These are phyloP conservation scores for Myotis pilosus DNA, from an alignment of 2,797 vertebrate species.

Conservation along the genomic window DNA sequence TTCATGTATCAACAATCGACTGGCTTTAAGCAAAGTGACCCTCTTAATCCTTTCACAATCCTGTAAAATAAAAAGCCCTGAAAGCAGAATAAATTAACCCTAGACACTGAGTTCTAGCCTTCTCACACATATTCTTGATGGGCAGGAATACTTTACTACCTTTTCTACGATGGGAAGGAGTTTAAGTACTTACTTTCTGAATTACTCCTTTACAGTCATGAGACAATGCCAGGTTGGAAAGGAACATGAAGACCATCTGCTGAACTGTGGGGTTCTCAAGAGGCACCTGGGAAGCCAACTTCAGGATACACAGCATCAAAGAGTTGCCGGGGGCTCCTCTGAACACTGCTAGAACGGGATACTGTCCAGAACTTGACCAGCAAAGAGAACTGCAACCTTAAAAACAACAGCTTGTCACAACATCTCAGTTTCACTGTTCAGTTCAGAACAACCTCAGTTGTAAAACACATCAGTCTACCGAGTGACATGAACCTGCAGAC, in stretches of 20 bases:
- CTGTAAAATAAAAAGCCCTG: not conserved
- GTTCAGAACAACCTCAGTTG: not conserved
- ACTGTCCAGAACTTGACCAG: conserved; percentile 80
- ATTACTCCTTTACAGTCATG: conserved; percentile 93
- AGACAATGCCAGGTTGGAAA: conserved; percentile 92
- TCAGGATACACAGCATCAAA: conserved; percentile 91
- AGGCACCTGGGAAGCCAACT: conserved; percentile 88
- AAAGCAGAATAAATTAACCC: not conserved
- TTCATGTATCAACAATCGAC: not conserved
- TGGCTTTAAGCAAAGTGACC: not conserved
- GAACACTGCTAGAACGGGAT: conserved; percentile 68
- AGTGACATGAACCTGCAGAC: not conserved
- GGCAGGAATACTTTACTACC: not conserved
- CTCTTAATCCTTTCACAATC: not conserved
- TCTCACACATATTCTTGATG: not conserved
- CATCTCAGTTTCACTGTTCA: not conserved
- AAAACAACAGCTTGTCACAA: conserved; percentile 44
- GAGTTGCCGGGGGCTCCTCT: conserved; percentile 84
- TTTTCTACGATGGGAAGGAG: not conserved
- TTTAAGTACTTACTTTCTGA: conserved; percentile 89
- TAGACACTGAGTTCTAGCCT: not conserved
- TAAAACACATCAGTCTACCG: not conserved
- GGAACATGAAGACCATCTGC: conserved; percentile 89
- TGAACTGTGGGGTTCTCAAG: conserved; percentile 87
- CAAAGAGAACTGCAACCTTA: conserved; percentile 93